phyloP scores from a whole-genome alignment of 2,888 invertebrate species.

The Drosophila emarginata region DNA sequence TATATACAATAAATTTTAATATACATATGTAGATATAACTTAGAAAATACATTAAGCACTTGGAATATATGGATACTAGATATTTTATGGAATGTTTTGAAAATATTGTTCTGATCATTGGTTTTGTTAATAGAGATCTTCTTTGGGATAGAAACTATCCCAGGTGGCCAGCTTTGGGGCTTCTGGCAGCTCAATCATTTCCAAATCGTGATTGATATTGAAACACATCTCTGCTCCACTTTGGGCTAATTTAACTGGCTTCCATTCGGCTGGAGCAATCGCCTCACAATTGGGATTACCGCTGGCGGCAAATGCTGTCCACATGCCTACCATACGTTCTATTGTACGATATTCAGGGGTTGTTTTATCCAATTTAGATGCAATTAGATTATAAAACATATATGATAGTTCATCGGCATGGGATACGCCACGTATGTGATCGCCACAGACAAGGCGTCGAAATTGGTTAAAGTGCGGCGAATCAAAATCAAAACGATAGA shows the following conservation, averaged over 20 bases:
- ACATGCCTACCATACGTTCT: constrained; percentile 79
- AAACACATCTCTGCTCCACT: constrained; percentile 62
- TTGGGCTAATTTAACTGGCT: constrained; percentile 39
- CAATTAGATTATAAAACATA: constrained; percentile 72
- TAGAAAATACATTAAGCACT: background rate
- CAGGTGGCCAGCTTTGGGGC: constrained; percentile 61
- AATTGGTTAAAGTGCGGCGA: constrained; percentile 80
- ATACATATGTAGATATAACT: background rate
- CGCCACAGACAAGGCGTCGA: constrained; percentile 73
- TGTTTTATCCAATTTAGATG: constrained; percentile 57
- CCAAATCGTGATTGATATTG: constrained; percentile 74
- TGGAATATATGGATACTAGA: background rate
- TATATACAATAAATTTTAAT: background rate
- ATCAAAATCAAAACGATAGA: constrained; percentile 81
- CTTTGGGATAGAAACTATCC: constrained; percentile 63
- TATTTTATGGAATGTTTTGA: background rate
- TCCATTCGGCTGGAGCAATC: constrained; percentile 64
- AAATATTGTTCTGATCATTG: background rate
- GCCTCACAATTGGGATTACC: constrained; percentile 78
- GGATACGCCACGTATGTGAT: constrained; percentile 69
- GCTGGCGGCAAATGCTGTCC: constrained; percentile 78
- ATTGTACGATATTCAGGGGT: constrained; percentile 76
- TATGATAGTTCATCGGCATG: constrained; percentile 82
- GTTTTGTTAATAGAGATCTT: constrained; percentile 39
- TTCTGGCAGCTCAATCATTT: constrained; percentile 74